A percentile compares a stretch with the other conserved stretches of the same genome.
phyloP scores from a whole-genome alignment of 2,113 vertebrate genomes.

The Clarias batrachus region DNA sequence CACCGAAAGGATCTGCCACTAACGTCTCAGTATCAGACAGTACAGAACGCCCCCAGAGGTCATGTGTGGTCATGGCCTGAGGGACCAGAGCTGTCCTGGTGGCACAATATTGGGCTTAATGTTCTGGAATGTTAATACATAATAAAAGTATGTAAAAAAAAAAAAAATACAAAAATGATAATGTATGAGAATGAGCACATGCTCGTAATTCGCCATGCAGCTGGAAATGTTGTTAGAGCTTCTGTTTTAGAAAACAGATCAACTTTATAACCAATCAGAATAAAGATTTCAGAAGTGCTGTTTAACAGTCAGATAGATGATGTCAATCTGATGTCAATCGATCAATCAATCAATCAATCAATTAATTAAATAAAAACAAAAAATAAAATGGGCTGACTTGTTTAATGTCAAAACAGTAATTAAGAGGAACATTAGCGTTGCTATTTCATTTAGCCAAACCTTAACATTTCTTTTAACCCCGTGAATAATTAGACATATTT shows the following conservation, averaged over 20 bases:
- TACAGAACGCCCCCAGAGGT: no score
- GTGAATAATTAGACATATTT: slow-evolving; percentile 24
- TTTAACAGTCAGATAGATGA: neutral
- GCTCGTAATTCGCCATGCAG: neutral
- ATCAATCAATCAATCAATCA: neutral
- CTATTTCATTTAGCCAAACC: slow-evolving; percentile 24
- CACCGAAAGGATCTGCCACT: no score
- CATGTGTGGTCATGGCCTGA: no score
- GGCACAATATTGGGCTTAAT: no score
- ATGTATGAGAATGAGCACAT: neutral
- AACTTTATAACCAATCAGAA: neutral
- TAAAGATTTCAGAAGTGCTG: neutral
- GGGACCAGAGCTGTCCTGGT: no score
- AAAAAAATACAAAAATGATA: neutral
- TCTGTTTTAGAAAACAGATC: neutral
- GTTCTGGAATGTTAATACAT: no score
- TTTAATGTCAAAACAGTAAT: slow-evolving; percentile 27
- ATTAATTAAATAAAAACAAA: neutral
- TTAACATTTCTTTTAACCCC: slow-evolving; percentile 20
- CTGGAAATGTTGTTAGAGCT: neutral
- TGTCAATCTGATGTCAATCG: neutral
- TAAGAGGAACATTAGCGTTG: neutral
- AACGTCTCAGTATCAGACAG: no score
- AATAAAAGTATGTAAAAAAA: no score
- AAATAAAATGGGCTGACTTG: neutral